Evolutionary conservation across 2,113 vertebrate species (phyloP).

Genomic region (Pollachius pollachius): DNA sequence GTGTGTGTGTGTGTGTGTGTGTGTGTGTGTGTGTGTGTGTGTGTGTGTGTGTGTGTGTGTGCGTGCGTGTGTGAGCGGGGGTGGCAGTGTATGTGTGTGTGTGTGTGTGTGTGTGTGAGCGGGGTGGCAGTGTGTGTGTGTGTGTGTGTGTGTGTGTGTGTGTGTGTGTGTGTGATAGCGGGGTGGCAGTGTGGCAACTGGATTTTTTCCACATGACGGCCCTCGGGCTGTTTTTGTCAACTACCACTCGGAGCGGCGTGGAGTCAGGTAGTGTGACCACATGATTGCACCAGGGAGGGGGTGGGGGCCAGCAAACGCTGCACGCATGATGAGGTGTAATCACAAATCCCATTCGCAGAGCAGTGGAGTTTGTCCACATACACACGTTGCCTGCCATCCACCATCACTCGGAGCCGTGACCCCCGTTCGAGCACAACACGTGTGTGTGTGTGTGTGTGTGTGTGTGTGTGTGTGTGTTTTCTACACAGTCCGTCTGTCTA

Average conservation of each 20-base stretch:
- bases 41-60: no score
- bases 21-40: no score
- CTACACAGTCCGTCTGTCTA: no score
- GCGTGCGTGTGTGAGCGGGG: neutral
- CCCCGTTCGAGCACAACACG: slow-evolving; percentile 22
- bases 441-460: neutral
- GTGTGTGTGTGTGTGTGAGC: no score
- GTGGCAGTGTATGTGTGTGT: no score
- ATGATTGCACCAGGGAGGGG: slow-evolving; percentile 66
- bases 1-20: no score
- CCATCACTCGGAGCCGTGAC: slow-evolving; percentile 69
- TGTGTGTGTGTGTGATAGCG: no score
- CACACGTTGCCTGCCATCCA: slow-evolving; percentile 75
- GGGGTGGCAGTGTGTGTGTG: no score
- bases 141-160: no score
- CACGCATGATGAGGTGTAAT: slow-evolving; percentile 73
- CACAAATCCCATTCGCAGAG: slow-evolving; percentile 74
- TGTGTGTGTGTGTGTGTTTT: no score
- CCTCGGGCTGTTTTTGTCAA: slow-evolving; percentile 79
- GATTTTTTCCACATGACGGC: slow-evolving; percentile 79
- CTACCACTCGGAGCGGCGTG: slow-evolving; percentile 72
- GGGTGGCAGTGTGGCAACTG: slow-evolving; percentile 61
- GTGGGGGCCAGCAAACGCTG: slow-evolving; percentile 7
- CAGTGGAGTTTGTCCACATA: slow-evolving; percentile 76
- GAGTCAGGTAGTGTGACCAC: slow-evolving; percentile 80